Evolutionary conservation across 2,797 vertebrate species (phyloP), one percentile per base, ranked within the genome.

Genomic region (Paramormyrops hopkinsi): DNA sequence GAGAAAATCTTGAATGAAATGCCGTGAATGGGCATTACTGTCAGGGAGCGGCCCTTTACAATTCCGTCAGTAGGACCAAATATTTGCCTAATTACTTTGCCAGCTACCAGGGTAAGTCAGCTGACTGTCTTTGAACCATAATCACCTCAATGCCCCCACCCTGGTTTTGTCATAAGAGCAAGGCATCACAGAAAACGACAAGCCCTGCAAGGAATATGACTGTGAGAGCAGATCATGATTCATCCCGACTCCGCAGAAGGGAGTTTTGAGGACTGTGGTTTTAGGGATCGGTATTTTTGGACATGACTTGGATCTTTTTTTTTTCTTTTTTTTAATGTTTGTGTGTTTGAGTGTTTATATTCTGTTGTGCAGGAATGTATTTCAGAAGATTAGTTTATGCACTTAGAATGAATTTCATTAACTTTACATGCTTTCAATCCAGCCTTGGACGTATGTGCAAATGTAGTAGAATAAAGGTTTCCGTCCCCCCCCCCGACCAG

Each of bases 21-120:
- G 48, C 19, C 0, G 90, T 91, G 92, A 93, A 87, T 90, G 89
- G 69, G 91, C 86, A 46, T 88, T 89, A 79, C 89, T 92, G 92
- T 92, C 89, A 90, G 88, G 62, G 56, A 88, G 89, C 89, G 22
- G 79, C 76, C 51, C 88, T 89, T 93, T 91, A 33, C 56, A 91
- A 89, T 86, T n/a, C 48, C 17, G 9, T 86, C 84, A 86, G 46
- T 48, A 17, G 12, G 84, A 86, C 50, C 41, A 82, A 82, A 82
- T 82, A 86, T 54, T 86, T 51, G 22, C 84, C 11, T 22, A 51
- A 53, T 85, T 85, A 86, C 84, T 90, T 83, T 37, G 19, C 37
- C 79, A n/a, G 73, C 17, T 79, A 88, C 6, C 48, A n/a, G 17
- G 14, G 48, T 54, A 59, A 33, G 17, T 46, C 22, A 50, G 83